phyloP scores from a whole-genome alignment of 1,140 invertebrate species.

The fruit fly (Drosophila melanogaster) region Release_6_plus_ISO1_MT NT_033779.5:19304001-19304500 shows the following conservation, averaged over 20 bases:
- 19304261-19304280: neutral
- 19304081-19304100: slow-evolving; percentile 75
- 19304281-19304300: too few species aligned
- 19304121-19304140: slow-evolving; percentile 65
- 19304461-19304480: slow-evolving; percentile 24
- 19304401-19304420: too few species aligned
- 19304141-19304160: slow-evolving; percentile 49
- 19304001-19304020: slow-evolving; percentile 20
- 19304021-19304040: slow-evolving; percentile 17
- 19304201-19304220: slow-evolving; percentile 39
- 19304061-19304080: slow-evolving; percentile 77
- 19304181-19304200: slow-evolving; percentile 83
- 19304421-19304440: neutral
- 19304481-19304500: slow-evolving; percentile 4
- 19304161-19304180: slow-evolving; percentile 82
- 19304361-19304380: too few species aligned
- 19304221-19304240: slow-evolving; percentile 1
- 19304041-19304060: slow-evolving; percentile 72
- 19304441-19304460: slow-evolving; percentile 10
- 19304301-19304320: neutral
- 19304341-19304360: too few species aligned
- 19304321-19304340: neutral
- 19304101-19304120: slow-evolving; percentile 82
- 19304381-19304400: too few species aligned
- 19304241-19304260: neutral